phyloP scores from a whole-genome alignment of 2,113 vertebrate genomes.

The Hydrolagus affinis region DNA sequence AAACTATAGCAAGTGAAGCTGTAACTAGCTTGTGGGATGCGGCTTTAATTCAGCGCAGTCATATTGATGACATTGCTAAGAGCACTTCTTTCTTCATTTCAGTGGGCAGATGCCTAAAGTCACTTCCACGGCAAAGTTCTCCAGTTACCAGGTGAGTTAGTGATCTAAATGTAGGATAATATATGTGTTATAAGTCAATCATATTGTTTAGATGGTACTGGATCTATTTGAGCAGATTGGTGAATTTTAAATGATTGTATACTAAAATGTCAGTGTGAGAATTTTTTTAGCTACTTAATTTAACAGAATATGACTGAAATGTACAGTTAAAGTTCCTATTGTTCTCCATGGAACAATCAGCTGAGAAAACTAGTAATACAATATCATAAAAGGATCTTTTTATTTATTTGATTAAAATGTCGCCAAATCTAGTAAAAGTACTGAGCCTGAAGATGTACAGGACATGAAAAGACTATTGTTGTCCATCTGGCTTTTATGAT shows the following conservation, averaged over 20 bases:
- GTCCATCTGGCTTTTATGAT: too few relatives aligned
- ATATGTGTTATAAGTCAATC: too few relatives aligned
- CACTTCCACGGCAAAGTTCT: background rate
- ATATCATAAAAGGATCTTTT: background rate
- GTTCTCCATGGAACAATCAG: background rate
- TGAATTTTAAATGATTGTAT: too few relatives aligned
- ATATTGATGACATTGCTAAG: background rate
- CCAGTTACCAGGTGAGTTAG: constrained; percentile 29
- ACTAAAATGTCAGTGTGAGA: too few relatives aligned
- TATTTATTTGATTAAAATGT: background rate
- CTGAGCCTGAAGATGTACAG: too few relatives aligned
- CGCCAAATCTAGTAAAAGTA: background rate
- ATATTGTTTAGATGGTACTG: too few relatives aligned
- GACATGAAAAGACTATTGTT: too few relatives aligned
- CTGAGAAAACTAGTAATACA: background rate
- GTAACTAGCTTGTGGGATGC: background rate
- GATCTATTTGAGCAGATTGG: too few relatives aligned
- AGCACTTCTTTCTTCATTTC: background rate
- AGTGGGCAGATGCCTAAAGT: constrained; percentile 19
- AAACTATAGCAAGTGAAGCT: too few relatives aligned
- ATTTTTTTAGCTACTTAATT: too few relatives aligned
- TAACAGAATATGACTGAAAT: too few relatives aligned
- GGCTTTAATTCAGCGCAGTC: background rate
- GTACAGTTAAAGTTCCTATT: too few relatives aligned
- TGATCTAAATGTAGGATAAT: background rate